Conservation (phyloP, 2,888 invertebrate genomes). For the Nemurella pictetii region DNA sequence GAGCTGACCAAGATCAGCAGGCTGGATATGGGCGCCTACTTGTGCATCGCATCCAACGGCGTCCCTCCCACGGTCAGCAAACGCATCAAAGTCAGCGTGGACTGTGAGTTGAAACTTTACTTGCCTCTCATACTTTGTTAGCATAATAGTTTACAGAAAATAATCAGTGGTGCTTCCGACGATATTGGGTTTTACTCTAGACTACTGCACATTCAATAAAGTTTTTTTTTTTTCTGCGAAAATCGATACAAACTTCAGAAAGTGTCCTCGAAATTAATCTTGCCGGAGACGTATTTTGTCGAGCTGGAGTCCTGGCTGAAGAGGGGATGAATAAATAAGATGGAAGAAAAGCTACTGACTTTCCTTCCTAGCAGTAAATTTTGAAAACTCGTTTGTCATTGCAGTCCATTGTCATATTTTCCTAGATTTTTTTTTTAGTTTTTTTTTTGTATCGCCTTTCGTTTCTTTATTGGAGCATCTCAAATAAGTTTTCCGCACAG, state of each 20-base stretch:
- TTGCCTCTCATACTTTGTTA: not conserved
- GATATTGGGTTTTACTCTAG: not conserved
- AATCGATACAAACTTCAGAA: conserved; percentile 37
- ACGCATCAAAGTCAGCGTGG: conserved; percentile 89
- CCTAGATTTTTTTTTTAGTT: not conserved
- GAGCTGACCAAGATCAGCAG: conserved; percentile 84
- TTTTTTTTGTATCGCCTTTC: conserved; percentile 14
- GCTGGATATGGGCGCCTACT: conserved; percentile 87
- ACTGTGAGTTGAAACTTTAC: conserved; percentile 72
- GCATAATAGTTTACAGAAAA: conserved; percentile 34
- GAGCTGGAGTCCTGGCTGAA: not conserved
- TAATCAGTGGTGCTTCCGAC: not conserved
- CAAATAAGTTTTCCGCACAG: not conserved
- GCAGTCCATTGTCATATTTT: conserved; percentile 7
- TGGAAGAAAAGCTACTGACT: conserved; percentile 13
- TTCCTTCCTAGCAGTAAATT: conserved; percentile 10
- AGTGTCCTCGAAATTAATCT: conserved; percentile 38
- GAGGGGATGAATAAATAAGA: conserved; percentile 19
- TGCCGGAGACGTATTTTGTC: not conserved
- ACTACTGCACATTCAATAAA: not conserved
- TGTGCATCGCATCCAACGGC: conserved; percentile 89
- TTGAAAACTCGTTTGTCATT: conserved; percentile 24
- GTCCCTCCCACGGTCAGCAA: conserved; percentile 90
- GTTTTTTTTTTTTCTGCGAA: not conserved
- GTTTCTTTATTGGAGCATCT: not conserved